phyloP scores from a whole-genome alignment of 2,113 vertebrate genomes.

The Potamarius usumacintae region DNA sequence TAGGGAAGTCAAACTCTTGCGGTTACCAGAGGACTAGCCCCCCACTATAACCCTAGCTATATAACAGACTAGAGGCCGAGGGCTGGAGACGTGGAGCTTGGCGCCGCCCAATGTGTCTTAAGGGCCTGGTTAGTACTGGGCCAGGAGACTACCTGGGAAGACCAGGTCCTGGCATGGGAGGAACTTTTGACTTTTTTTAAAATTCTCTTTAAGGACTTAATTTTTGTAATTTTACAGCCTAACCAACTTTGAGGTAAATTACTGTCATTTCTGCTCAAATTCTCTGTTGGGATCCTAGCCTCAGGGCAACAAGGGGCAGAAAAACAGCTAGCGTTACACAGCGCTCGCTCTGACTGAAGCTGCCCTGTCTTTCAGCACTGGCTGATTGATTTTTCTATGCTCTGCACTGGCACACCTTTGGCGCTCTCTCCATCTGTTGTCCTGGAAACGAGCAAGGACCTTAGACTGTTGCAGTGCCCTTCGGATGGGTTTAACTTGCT shows the following conservation, averaged over 20 bases:
- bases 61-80: no score
- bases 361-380: conserved; percentile 46
- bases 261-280: background rate
- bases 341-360: background rate
- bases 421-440: conserved; percentile 40
- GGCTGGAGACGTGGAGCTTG: no score
- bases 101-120: no score
- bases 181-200: background rate
- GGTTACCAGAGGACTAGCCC: no score
- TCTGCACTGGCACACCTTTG: conserved; percentile 27
- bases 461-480: conserved; percentile 15
- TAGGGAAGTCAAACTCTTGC: no score
- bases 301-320: background rate
- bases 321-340: background rate
- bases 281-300: background rate
- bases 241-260: background rate
- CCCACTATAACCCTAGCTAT: no score
- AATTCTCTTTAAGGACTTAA: background rate
- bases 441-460: conserved; percentile 39
- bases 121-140: no score
- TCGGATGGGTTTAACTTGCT: conserved; percentile 15
- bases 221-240: background rate
- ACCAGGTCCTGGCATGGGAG: no score
- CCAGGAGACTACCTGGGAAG: no score
- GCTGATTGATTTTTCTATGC: conserved; percentile 44